Percentiles rank a stretch among this genome's conserved stretches.
phyloP scores from a whole-genome alignment of 2,113 vertebrate species.

The Halcyon malimbica region DNA sequence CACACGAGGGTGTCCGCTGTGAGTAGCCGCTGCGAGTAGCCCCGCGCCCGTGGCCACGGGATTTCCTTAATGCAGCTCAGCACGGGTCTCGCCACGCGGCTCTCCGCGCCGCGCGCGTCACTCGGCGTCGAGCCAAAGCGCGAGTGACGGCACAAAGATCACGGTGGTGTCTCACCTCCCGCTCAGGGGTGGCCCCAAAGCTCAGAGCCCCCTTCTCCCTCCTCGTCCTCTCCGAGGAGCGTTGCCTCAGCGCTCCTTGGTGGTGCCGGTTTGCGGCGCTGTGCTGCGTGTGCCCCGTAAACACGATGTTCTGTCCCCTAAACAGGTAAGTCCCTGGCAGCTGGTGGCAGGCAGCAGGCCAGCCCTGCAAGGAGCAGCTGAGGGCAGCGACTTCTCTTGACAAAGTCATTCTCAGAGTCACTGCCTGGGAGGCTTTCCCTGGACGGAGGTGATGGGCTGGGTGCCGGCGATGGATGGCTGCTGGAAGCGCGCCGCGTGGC shows the following conservation, averaged over 20 bases:
- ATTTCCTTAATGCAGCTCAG: neutral
- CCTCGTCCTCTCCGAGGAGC: neutral
- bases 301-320: accelerated
- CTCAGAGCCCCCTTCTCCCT: neutral
- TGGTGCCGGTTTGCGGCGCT: neutral
- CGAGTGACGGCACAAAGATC: neutral
- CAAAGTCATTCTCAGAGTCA: neutral
- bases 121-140: neutral
- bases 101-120: neutral
- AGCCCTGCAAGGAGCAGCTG: neutral
- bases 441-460: neutral
- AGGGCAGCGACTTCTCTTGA: neutral
- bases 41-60: neutral
- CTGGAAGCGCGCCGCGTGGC: neutral
- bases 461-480: neutral
- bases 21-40: too few species aligned
- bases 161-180: neutral
- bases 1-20: too few species aligned
- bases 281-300: neutral
- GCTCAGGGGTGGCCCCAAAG: neutral
- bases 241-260: neutral
- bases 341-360: neutral
- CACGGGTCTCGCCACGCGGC: neutral
- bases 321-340: neutral
- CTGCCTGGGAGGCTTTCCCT: neutral